Base-by-base conservation (phyloP, 2,797 vertebrate genomes). In the Chaunax sp. region DNA sequence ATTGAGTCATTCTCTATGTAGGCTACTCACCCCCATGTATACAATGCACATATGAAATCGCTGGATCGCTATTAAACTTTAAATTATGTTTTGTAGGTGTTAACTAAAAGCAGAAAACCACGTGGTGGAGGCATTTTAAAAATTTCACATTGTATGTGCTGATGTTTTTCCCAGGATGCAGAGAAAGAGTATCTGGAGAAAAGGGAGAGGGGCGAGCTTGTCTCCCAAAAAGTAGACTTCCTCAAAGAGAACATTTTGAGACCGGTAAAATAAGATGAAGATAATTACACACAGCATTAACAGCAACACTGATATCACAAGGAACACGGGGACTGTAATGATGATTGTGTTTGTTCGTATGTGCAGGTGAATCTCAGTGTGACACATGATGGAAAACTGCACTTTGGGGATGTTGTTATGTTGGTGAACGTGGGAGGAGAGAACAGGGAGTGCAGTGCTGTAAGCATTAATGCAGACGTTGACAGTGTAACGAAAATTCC, bases 371-470 rank as follows among this genome's bases (percentile, higher is more conserved):
- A 90, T 53, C 91, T 98, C 5, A 94, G 94, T 0, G 10, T 93
- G 8, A 90, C 92, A 0, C 62, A 51, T 20, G 95, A 97, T n/a
- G 95, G 95, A 1, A 72, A 69, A 1, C 5, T 97, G 81, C 96
- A 91, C 81, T 95, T 95, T 47, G 97, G 96, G 5, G 95, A 98
- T 78, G 87, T 86, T 0, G 94, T 98, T 78, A 92, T 97, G 91
- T 75, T 99, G 30, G 61, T 95, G 72, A 96, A 94, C 78, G 47
- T 71, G 6, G 84, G 37, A n/a, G 82, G 72, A 13, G 52, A 26
- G 13, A 23, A 85, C 18, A 61, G 49, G 3, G 75, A 90, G 0
- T 44, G 84, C 38, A 90, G 92, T 14, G 82, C 91, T 2, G 50
- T 99, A 50, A 92, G 94, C 44, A 77, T 96, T 13, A 92, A 93